Evolutionary conservation across 2,888 invertebrate species (phyloP).

Genomic region (Drosophila fungiperda): DNA sequence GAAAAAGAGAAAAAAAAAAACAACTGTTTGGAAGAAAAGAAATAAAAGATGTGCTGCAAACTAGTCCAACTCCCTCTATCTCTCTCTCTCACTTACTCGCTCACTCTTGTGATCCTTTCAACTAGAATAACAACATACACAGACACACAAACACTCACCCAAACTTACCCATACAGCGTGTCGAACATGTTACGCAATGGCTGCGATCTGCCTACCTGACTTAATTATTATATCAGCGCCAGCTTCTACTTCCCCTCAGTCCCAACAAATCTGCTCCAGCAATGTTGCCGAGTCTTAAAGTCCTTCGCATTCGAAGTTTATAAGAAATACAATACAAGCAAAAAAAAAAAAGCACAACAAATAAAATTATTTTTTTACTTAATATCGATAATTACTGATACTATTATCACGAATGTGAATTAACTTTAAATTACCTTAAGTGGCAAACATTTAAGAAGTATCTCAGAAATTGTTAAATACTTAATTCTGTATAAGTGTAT

Average conservation of each 20-base stretch:
- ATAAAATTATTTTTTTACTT: constrained; percentile 8
- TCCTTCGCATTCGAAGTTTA: constrained; percentile 60
- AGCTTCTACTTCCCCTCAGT: constrained; percentile 12
- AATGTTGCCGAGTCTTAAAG: constrained; percentile 31
- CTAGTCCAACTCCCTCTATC: constrained; percentile 59
- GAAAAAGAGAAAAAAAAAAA: constrained; percentile 24
- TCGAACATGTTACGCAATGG: constrained; percentile 75
- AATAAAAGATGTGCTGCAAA: constrained; percentile 38
- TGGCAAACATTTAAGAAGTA: neutral
- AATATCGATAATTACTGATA: constrained; percentile 10
- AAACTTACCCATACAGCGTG: constrained; percentile 34
- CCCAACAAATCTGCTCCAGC: neutral
- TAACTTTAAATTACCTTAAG: neutral
- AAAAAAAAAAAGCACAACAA: neutral
- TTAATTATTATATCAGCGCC: constrained; percentile 78
- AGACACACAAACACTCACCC: constrained; percentile 15
- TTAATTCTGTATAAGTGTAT: neutral
- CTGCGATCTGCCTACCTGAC: constrained; percentile 75
- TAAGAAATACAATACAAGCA: constrained; percentile 45
- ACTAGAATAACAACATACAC: constrained; percentile 61
- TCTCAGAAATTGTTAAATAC: neutral
- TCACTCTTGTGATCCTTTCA: constrained; percentile 57
- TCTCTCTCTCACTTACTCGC: constrained; percentile 24
- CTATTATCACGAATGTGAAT: constrained; percentile 1
- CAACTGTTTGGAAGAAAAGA: constrained; percentile 18